Conservation (phyloP, 2,797 vertebrate species). For the Lithobates pipiens region DNA sequence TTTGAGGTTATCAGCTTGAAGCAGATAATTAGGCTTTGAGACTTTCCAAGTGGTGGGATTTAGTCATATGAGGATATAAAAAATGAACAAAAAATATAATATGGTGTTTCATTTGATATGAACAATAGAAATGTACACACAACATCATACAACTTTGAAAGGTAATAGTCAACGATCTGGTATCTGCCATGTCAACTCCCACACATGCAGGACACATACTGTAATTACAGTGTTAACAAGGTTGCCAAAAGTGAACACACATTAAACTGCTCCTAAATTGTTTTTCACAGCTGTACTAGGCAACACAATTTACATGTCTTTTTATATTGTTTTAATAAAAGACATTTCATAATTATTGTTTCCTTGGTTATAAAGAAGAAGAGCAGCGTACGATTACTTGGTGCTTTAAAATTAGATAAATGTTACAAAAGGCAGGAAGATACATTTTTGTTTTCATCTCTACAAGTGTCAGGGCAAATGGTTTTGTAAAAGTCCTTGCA, state of each 20-base stretch:
- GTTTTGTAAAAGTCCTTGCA: no score
- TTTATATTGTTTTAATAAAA: not conserved
- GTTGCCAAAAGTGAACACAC: not conserved
- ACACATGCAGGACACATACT: not conserved
- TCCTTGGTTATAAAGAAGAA: not conserved
- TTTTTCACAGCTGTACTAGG: not conserved
- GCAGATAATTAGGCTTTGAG: slow-evolving; percentile 45
- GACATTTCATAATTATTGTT: not conserved
- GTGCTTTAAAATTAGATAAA: not conserved
- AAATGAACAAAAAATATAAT: not conserved
- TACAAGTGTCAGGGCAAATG: not conserved
- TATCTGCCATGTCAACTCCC: slow-evolving; percentile 20
- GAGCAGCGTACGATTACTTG: not conserved
- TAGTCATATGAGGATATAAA: slow-evolving; percentile 39
- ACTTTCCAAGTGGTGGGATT: slow-evolving; percentile 29
- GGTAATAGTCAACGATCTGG: not conserved
- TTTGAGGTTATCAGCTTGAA: slow-evolving; percentile 52
- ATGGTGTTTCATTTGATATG: not conserved
- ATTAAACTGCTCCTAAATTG: not conserved
- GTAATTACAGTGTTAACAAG: slow-evolving; percentile 11
- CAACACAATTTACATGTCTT: not conserved
- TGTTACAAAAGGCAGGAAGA: no score
- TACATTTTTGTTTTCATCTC: no score
- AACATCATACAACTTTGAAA: not conserved
- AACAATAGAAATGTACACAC: slow-evolving; percentile 26